Evolutionary conservation across 2,888 invertebrate genomes (phyloP), one percentile per base, ranked within the genome.

Genomic region (Meiosimyza decipiens): DNA sequence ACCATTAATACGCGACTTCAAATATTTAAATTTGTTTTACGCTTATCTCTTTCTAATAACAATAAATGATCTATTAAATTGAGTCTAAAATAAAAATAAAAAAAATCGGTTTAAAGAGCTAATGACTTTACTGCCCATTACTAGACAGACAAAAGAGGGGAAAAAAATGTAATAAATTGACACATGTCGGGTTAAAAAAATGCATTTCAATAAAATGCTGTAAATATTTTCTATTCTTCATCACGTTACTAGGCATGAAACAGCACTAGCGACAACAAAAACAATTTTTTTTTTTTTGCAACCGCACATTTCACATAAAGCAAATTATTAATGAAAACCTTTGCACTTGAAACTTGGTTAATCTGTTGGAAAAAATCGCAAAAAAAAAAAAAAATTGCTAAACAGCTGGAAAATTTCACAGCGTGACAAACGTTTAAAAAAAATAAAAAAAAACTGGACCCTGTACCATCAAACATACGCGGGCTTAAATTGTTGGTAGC

Each of bases 281-380:
- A n/a, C n/a, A n/a, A n/a, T n/a, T n/a, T n/a, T n/a, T n/a, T n/a
- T n/a, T n/a, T n/a, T n/a, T n/a, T n/a, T n/a, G n/a, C 22, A 79
- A 77, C 79, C 71, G 54, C 28, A 69, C 75, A 77, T 81, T 77
- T 40, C 59, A 50, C 50, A n/a, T 28, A 59, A 59, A 59, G 16
- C 66, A 67, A 40, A 60, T 63, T 54, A 63, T 63, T 54, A 62
- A 70, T 62, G 47, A 63, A 70, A 63, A 70, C 49, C 63, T 70
- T 63, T 70, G 70, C 63, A 62, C 70, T 70, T 70, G 70, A 70
- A 70, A 70, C 62, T 40, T 51, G 60, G 63, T 70, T 70, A 63
- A 71, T 71, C 65, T 64, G 51, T 59, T 50, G 57, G 50, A 49
- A 65, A 55, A 59, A 71, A 71, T 71, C 71, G 63, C 55, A 64